Evolutionary conservation across 2,888 invertebrate genomes (phyloP).

Genomic region (Cephus pulcher): DNA sequence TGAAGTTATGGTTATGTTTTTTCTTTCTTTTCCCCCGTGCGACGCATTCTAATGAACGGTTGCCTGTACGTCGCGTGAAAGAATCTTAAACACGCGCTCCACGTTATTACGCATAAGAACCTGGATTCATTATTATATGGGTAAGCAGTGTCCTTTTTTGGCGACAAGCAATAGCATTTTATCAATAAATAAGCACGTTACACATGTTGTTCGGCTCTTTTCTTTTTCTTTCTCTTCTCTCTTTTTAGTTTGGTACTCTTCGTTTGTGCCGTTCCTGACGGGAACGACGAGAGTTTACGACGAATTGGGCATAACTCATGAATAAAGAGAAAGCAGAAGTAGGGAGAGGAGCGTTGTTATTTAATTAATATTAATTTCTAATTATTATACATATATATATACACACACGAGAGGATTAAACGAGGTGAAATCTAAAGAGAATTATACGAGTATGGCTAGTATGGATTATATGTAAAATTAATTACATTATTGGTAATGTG

Average conservation of each 20-base stretch:
- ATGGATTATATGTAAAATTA: constrained; percentile 26
- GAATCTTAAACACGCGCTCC: too few species aligned
- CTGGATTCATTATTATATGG: background rate
- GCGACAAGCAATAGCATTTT: background rate
- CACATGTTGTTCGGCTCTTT: background rate
- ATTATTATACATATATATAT: constrained; percentile 20
- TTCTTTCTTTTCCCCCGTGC: background rate
- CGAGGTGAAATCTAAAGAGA: constrained; percentile 26
- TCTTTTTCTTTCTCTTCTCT: background rate
- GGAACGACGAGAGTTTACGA: background rate
- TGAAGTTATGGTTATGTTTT: background rate
- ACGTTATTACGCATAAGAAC: background rate
- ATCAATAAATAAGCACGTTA: background rate
- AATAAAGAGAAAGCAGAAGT: constrained; percentile 21
- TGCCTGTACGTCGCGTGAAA: background rate
- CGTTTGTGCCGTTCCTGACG: background rate
- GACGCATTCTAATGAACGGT: background rate
- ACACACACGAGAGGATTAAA: background rate
- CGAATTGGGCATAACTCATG: constrained; percentile 30
- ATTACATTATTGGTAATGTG: constrained; percentile 31
- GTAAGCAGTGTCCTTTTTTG: background rate
- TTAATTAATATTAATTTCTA: constrained; percentile 32
- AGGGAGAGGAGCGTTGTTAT: constrained; percentile 25
- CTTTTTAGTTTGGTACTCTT: background rate
- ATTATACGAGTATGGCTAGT: constrained; percentile 26